Percentiles rank a stretch among this genome's conserved stretches.
Evolutionary conservation across 1,140 invertebrate genomes (phyloP).

Genomic region (Diplogasteroides magnus): DNA sequence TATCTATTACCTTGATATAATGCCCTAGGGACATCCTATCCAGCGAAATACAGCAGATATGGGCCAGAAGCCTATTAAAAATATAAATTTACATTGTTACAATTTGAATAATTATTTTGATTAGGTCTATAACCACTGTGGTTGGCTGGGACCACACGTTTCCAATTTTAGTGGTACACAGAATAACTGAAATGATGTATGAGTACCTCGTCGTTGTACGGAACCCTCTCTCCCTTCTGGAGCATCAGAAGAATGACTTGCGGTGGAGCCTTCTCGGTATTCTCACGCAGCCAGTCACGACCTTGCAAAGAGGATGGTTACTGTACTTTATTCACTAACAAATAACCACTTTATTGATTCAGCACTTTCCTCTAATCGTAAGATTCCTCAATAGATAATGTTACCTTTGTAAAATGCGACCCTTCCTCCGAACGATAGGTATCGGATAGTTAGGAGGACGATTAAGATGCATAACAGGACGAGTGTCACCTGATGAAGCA

Average conservation of each 20-base stretch:
- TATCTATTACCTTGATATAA: too few species aligned
- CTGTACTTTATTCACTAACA: not conserved
- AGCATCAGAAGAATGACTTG: constrained; percentile 32
- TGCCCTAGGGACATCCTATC: too few species aligned
- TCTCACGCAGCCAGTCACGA: constrained; percentile 21
- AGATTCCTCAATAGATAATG: not conserved
- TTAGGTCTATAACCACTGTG: too few species aligned
- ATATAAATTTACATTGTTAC: too few species aligned
- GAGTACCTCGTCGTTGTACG: too few species aligned
- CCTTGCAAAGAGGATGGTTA: constrained; percentile 10
- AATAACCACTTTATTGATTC: not conserved
- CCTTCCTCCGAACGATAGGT: not conserved
- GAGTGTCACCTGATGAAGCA: constrained; percentile 1
- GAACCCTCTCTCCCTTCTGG: constrained; percentile 18
- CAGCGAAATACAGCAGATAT: too few species aligned
- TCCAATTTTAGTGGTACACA: too few species aligned
- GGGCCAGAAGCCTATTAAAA: too few species aligned
- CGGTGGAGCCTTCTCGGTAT: constrained; percentile 14
- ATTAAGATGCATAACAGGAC: constrained; percentile 22
- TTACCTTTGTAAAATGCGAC: not conserved
- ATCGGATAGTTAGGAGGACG: not conserved
- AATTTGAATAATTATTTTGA: too few species aligned
- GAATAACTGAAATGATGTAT: too few species aligned
- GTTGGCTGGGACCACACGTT: too few species aligned
- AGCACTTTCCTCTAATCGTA: not conserved